These are phyloP conservation scores for Chamaedrilus cognettii DNA, from an alignment of 2,888 invertebrate genomes.

Conservation along the genomic window DNA sequence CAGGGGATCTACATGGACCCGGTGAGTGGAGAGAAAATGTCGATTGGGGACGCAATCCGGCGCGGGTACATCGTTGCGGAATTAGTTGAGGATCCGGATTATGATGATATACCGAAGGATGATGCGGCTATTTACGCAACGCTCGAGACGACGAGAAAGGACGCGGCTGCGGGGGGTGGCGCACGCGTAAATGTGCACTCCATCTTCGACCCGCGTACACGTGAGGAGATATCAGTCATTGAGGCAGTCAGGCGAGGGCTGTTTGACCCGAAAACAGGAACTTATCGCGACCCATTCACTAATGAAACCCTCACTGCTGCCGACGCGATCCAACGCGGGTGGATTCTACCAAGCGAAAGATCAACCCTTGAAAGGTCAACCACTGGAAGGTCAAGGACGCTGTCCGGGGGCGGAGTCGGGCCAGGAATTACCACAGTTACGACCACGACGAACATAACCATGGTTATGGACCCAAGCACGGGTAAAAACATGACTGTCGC, in stretches of 20 bases:
- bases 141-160: constrained; percentile 32
- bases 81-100: constrained; percentile 37
- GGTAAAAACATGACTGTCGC: constrained; percentile 66
- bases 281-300: constrained; percentile 65
- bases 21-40: constrained; percentile 72
- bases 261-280: constrained; percentile 73
- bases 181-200: constrained; percentile 28
- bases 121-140: constrained; percentile 36
- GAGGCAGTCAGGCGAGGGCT: constrained; percentile 91
- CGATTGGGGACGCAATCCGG: constrained; percentile 52
- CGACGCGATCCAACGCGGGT: constrained; percentile 81
- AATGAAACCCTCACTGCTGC: constrained; percentile 77
- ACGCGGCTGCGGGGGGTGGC: too few species aligned
- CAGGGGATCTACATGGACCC: constrained; percentile 67
- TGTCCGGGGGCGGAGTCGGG: not conserved
- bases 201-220: constrained; percentile 69
- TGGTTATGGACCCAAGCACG: constrained; percentile 82
- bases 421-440: constrained; percentile 59
- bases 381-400: not conserved
- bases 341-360: constrained; percentile 67
- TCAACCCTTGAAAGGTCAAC: too few species aligned
- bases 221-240: constrained; percentile 80
- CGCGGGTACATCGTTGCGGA: constrained; percentile 34
- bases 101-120: constrained; percentile 41
- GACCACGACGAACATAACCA: constrained; percentile 78